These are phyloP conservation scores for Nebria salina DNA, from an alignment of 2,888 invertebrate genomes.

Conservation along the genomic window DNA sequence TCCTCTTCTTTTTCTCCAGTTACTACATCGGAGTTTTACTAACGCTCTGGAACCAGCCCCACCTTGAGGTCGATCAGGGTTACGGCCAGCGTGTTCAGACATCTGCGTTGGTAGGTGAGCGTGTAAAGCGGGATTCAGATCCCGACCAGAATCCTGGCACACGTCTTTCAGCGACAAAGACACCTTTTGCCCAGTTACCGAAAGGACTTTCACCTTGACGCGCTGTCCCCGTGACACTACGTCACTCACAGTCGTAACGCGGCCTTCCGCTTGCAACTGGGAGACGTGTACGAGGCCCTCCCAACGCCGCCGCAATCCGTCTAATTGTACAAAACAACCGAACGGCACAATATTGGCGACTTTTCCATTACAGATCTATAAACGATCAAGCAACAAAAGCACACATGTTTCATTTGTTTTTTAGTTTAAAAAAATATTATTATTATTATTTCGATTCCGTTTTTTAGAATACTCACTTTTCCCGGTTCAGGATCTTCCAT, in stretches of 20 bases:
- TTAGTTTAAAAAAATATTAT: too few relatives aligned
- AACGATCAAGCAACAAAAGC: conserved; percentile 50
- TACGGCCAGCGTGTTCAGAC: conserved; percentile 79
- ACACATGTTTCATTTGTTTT: too few relatives aligned
- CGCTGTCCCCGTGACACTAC: conserved; percentile 90
- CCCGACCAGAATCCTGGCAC: conserved; percentile 92
- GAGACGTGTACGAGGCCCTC: conserved; percentile 99
- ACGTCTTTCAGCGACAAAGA: conserved; percentile 98
- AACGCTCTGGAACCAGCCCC: conserved; percentile 64
- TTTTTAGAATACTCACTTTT: conserved; percentile 63
- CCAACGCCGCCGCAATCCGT: conserved; percentile 87
- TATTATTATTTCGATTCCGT: background rate
- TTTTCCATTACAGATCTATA: conserved; percentile 88
- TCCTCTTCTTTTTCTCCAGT: conserved; percentile 78
- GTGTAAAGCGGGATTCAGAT: conserved; percentile 88
- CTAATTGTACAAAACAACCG: conserved; percentile 97
- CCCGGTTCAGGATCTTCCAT: conserved; percentile 82
- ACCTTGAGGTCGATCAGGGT: conserved; percentile 87
- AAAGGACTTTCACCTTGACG: conserved; percentile 90
- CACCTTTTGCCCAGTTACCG: conserved; percentile 92
- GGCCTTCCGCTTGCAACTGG: conserved; percentile 88
- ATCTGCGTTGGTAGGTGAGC: conserved; percentile 70
- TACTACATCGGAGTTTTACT: conserved; percentile 55
- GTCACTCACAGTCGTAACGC: conserved; percentile 94
- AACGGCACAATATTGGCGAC: conserved; percentile 97